Evolutionary conservation across 2,113 vertebrate species (phyloP).

Genomic region (Geococcyx californianus): DNA sequence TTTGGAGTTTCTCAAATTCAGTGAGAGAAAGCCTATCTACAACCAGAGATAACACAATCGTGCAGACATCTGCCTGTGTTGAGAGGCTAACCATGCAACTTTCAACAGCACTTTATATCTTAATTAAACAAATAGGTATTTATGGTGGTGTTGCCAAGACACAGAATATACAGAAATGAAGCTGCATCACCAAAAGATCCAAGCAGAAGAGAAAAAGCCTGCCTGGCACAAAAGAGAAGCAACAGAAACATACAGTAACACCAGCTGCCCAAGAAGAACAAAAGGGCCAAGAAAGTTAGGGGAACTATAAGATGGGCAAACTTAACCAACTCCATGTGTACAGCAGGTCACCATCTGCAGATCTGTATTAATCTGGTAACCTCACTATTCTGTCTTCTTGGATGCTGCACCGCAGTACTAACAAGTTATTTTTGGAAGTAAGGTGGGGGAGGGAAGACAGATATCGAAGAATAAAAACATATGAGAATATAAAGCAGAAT

Average conservation of each 20-base stretch:
- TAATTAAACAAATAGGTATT: neutral
- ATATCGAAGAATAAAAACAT: conserved; percentile 10
- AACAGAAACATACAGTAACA: neutral
- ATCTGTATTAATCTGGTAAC: conserved; percentile 35
- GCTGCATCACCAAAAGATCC: neutral
- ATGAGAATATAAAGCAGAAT: neutral
- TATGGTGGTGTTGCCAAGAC: neutral
- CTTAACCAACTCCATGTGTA: conserved; percentile 12
- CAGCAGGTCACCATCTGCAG: conserved; percentile 47
- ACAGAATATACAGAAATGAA: neutral
- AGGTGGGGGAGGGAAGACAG: conserved; percentile 30
- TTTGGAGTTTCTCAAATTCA: neutral
- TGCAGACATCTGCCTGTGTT: neutral
- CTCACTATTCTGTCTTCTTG: neutral
- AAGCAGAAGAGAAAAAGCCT: neutral
- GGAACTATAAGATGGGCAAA: neutral
- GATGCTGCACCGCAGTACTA: conserved; percentile 30
- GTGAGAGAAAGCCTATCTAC: neutral
- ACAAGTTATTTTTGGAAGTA: conserved; percentile 42
- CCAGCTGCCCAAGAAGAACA: neutral
- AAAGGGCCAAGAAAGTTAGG: neutral
- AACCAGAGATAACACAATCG: neutral
- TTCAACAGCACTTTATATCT: neutral
- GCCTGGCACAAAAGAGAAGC: neutral
- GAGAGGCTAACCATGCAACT: neutral